Evolutionary conservation across 2,797 vertebrate species (phyloP).

Genomic region (Scolopax rusticola): DNA sequence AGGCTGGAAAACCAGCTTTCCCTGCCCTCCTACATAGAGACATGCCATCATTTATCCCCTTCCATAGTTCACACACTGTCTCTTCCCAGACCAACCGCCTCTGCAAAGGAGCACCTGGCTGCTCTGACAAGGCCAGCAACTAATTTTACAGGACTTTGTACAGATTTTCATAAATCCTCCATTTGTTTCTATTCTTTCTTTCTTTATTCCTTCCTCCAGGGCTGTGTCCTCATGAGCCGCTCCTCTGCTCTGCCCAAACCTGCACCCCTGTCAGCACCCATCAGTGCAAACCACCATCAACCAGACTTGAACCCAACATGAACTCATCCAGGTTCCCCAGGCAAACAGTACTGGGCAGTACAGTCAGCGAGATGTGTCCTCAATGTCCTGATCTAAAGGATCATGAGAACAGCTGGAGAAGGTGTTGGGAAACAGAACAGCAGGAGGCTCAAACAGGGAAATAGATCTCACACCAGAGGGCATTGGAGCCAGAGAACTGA

Average conservation of each 20-base stretch:
- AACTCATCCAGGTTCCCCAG: constrained; percentile 17
- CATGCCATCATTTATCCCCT: neutral
- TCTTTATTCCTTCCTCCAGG: neutral
- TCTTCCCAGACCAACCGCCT: fast-evolving
- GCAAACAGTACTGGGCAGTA: neutral
- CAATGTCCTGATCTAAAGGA: neutral
- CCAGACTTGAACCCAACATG: neutral
- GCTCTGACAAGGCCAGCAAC: neutral
- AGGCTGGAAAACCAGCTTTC: neutral
- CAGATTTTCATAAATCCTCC: neutral
- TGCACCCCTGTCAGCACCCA: constrained; percentile 5
- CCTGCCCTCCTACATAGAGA: neutral
- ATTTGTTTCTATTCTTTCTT: neutral
- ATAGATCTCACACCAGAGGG: neutral
- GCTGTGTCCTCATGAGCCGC: neutral
- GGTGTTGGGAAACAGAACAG: neutral
- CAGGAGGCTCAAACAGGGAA: neutral
- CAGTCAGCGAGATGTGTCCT: neutral
- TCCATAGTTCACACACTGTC: neutral
- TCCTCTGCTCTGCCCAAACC: constrained; percentile 31
- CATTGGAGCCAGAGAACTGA: neutral
- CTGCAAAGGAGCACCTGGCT: neutral
- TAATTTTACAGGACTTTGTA: neutral
- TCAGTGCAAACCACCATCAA: neutral
- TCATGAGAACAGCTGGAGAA: neutral